These are phyloP conservation scores for Nomada fabriciana DNA, from an alignment of 2,888 invertebrate species.

Conservation along the genomic window DNA sequence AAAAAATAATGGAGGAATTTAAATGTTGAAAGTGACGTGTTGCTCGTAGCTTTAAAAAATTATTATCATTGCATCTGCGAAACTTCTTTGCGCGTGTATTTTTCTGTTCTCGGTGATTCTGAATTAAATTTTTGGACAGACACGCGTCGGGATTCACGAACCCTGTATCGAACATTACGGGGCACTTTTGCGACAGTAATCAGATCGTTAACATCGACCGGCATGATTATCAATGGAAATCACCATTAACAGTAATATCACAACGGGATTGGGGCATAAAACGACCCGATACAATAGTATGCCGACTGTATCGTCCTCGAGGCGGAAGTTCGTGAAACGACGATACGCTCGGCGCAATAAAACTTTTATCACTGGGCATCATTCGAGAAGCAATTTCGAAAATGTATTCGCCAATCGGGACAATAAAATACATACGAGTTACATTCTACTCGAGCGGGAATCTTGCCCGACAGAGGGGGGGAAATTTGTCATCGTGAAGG, in stretches of 20 bases:
- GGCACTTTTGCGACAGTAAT: constrained; percentile 12
- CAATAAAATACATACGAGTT: background rate
- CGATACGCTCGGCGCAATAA: constrained; percentile 7
- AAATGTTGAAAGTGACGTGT: background rate
- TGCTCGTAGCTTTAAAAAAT: background rate
- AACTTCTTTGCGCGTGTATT: background rate
- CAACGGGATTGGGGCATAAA: constrained; percentile 18
- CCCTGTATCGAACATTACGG: background rate
- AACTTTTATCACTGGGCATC: constrained; percentile 14
- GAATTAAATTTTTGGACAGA: no score
- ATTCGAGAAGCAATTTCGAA: constrained; percentile 14
- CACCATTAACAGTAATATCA: constrained; percentile 45
- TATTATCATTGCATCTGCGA: background rate
- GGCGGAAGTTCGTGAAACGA: constrained; percentile 22
- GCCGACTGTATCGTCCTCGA: constrained; percentile 12
- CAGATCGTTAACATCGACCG: constrained; percentile 18
- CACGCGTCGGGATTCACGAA: background rate
- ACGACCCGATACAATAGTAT: constrained; percentile 6
- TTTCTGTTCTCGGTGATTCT: background rate
- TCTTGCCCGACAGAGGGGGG: no score
- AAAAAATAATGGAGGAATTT: background rate
- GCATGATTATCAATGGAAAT: constrained; percentile 36
- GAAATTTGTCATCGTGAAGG: no score
- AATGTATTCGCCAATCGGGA: background rate
- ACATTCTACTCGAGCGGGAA: background rate